Evolutionary conservation across 2,888 invertebrate species (phyloP).

Genomic region (Ichneumon xanthorius): DNA sequence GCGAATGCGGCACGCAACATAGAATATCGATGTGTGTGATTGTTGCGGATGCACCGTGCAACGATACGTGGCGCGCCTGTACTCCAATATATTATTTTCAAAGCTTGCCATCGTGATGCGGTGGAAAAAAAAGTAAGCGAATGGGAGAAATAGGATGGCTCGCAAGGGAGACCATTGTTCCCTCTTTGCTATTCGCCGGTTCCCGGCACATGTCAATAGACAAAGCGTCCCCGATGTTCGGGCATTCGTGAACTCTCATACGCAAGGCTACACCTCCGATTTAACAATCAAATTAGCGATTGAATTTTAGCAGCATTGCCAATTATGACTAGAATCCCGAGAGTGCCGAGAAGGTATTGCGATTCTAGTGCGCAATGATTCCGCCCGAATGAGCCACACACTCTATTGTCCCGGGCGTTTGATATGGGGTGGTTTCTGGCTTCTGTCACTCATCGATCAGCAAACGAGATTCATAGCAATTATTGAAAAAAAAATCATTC

Average conservation of each 20-base stretch:
- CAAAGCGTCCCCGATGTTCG: not conserved
- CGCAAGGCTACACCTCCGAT: constrained; percentile 5
- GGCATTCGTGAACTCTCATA: constrained; percentile 20
- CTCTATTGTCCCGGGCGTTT: not conserved
- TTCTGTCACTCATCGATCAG: constrained; percentile 5
- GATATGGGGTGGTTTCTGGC: not conserved
- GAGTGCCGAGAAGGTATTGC: constrained; percentile 28
- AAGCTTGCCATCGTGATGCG: not conserved
- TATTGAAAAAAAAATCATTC: not conserved
- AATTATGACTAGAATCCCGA: constrained; percentile 44
- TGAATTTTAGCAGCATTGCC: constrained; percentile 49
- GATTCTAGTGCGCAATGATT: constrained; percentile 26
- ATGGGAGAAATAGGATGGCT: not conserved
- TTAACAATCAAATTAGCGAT: constrained; percentile 51
- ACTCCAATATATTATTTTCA: constrained; percentile 47
- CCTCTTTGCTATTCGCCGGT: not conserved
- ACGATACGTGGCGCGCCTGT: constrained; percentile 2
- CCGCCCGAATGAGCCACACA: constrained; percentile 23
- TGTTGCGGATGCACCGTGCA: constrained; percentile 1
- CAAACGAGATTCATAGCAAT: not conserved
- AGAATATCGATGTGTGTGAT: constrained; percentile 8
- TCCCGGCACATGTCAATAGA: constrained; percentile 6
- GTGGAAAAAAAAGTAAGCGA: not conserved
- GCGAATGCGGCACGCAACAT: constrained; percentile 37
- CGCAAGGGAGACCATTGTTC: not conserved